A percentile compares a stretch with the other conserved stretches of the same genome.
phyloP scores from a whole-genome alignment of 2,888 invertebrate species.

The Pyrrhosoma nymphula region DNA sequence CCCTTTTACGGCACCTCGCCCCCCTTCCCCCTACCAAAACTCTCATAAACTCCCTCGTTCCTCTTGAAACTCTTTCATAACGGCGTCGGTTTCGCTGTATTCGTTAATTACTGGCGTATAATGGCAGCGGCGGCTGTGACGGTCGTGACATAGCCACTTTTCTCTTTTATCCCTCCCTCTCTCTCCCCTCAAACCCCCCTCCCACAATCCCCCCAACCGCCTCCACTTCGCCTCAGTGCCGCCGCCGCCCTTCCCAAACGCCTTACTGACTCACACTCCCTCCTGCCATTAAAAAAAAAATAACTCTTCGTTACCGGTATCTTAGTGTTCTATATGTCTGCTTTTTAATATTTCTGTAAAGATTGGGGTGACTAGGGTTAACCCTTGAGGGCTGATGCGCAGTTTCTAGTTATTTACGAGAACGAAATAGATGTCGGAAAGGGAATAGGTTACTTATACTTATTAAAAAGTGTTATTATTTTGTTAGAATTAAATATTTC shows the following conservation, averaged over 20 bases:
- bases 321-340: not conserved
- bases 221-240: no score
- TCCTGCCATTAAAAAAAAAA: not conserved
- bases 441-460: not conserved
- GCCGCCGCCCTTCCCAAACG: not conserved
- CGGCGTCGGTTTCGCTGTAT: constrained; percentile 55
- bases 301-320: constrained; percentile 33
- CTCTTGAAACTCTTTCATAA: constrained; percentile 52
- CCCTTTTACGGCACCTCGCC: constrained; percentile 6
- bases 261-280: not conserved
- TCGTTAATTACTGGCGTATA: constrained; percentile 60
- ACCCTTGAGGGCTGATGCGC: not conserved
- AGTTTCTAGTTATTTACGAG: not conserved
- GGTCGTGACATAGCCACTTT: constrained; percentile 64
- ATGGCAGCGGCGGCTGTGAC: constrained; percentile 43
- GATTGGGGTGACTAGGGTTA: not conserved
- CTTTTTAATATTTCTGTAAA: constrained; percentile 5
- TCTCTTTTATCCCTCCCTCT: constrained; percentile 4
- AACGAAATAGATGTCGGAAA: not conserved
- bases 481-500: no score
- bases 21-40: constrained; percentile 22
- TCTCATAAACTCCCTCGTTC: constrained; percentile 16
- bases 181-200: not conserved
- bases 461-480: not conserved
- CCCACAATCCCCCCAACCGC: not conserved